Conservation (phyloP, 2,888 invertebrate species). For the Resseliella maxima region DNA sequence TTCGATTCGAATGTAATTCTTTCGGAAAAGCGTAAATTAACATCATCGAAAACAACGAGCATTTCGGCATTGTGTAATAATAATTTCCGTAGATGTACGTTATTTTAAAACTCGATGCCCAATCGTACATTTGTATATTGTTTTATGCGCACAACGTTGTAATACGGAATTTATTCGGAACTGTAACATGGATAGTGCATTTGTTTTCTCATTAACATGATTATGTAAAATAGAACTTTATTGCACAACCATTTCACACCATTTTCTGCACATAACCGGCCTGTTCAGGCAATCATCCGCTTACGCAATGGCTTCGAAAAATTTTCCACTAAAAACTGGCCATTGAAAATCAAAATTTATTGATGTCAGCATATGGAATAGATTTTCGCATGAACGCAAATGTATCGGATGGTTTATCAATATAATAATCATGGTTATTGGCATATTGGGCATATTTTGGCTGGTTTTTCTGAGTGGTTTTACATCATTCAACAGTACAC, state of each 20-base stretch:
- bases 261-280: conserved; percentile 15
- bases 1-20: conserved; percentile 18
- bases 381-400: neutral
- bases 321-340: neutral
- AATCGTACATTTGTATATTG: too few species aligned
- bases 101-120: neutral
- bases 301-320: neutral
- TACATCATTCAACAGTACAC: neutral
- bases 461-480: neutral
- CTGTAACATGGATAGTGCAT: conserved; percentile 43
- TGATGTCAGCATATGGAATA: conserved; percentile 18
- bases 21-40: conserved; percentile 46
- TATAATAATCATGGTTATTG: conserved; percentile 31
- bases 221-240: conserved; percentile 52
- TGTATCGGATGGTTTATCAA: neutral
- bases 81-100: neutral
- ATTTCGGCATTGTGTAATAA: neutral
- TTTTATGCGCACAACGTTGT: neutral
- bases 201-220: conserved; percentile 53
- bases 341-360: conserved; percentile 27
- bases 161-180: conserved; percentile 21
- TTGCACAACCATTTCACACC: conserved; percentile 31
- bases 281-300: neutral
- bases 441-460: conserved; percentile 11
- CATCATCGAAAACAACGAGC: conserved; percentile 18